Conservation (phyloP, 1,140 invertebrate species). For the Druon quercuslanigerum region DNA sequence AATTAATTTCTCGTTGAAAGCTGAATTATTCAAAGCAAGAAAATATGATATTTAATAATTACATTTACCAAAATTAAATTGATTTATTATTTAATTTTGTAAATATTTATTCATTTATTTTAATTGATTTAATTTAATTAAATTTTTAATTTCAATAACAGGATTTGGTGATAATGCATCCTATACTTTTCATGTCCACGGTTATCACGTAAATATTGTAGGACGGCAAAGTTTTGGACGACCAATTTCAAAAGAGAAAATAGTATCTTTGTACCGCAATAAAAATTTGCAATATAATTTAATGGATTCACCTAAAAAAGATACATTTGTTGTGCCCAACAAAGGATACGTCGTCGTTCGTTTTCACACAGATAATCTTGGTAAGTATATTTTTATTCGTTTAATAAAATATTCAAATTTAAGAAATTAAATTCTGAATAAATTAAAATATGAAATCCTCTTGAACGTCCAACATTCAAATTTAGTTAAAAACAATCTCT, state of each 20-base stretch:
- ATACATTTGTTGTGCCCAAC: slow-evolving; percentile 62
- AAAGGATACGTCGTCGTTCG: slow-evolving; percentile 61
- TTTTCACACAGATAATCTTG: slow-evolving; percentile 59
- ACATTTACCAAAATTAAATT: too few species aligned
- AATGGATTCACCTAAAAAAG: slow-evolving; percentile 54
- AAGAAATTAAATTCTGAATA: too few species aligned
- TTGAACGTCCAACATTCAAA: too few species aligned
- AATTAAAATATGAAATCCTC: too few species aligned
- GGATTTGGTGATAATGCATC: slow-evolving; percentile 57
- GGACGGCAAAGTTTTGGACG: slow-evolving; percentile 46
- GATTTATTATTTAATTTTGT: too few species aligned
- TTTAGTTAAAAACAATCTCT: too few species aligned
- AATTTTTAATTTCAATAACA: slow-evolving; percentile 32
- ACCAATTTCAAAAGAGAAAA: slow-evolving; percentile 52
- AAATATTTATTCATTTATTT: too few species aligned
- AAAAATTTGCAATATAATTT: slow-evolving; percentile 70
- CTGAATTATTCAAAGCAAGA: too few species aligned
- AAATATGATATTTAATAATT: too few species aligned
- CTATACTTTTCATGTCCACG: slow-evolving; percentile 58
- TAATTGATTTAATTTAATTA: neutral
- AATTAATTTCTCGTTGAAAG: too few species aligned
- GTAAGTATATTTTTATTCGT: slow-evolving; percentile 36
- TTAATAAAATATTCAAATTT: too few species aligned
- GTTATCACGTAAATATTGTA: slow-evolving; percentile 54
- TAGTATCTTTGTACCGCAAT: slow-evolving; percentile 59